Base-by-base conservation (phyloP, 1,140 invertebrate species). In the Hormaphis cornu region DNA sequence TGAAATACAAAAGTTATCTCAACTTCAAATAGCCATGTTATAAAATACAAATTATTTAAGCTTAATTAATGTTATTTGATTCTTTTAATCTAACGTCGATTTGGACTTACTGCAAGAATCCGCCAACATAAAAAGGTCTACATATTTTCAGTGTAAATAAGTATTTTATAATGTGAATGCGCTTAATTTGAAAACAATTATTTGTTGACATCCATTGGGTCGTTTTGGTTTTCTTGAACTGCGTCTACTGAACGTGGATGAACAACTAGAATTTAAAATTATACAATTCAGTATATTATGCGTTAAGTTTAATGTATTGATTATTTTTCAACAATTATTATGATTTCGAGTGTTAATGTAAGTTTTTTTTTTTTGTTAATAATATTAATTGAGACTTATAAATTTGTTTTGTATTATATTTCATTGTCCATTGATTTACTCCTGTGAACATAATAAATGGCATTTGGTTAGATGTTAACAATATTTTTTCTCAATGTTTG, bases 61-160 rank as follows among this genome's bases (percentile, higher is more conserved):
- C 42, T 48, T 63, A 63, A 35, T 35, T n/a, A n/a, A 50, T 66
- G 44, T 66, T 66, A 66, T 66, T 66, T 66, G 61, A 66, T 66
- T 66, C 3, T 35, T 48, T 9, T 44, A 63, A 63, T 46, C 26
- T 48, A 63, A 66, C 33, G 40, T 66, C 61, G 35, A 50, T 22
- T 48, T 35, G 26, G 59, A 24, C 61, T 16, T 66, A 50, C 50
- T 20, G 30, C 33, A 20, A 66, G 4, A 66, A 66, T 35, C 18
- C 22, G 50, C 30, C 12, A 16, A 50, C n/a, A 22, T 30, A 22
- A 66, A 30, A 46, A 48, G 42, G 20, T 59, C 9, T 28, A 44
- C 18, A 35, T 26, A 33, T 66, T 48, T 30, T 66, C 46, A 33
- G 14, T 48, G 28, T 50, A 24, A 50, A 63, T 48, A 37, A 35